Percentiles rank a stretch among this genome's conserved stretches.
Conservation (phyloP, 2,113 vertebrate species). For the Tichodroma muraria region DNA sequence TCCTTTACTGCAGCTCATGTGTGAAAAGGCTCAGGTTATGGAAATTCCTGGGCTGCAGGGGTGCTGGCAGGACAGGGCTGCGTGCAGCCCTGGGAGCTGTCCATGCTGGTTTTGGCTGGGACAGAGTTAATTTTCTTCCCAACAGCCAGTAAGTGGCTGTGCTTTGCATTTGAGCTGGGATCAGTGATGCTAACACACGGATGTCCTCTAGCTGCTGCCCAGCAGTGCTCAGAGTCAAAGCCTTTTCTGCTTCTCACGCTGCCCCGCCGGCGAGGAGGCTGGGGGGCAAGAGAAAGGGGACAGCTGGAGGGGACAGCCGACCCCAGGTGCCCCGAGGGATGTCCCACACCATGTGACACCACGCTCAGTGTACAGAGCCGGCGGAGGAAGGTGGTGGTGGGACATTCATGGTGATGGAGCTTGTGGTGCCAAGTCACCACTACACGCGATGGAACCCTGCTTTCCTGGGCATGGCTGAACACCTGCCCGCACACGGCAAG, state of each 20-base stretch:
- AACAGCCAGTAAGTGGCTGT: neutral
- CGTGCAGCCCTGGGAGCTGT: neutral
- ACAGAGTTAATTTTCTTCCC: neutral
- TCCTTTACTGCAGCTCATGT: neutral
- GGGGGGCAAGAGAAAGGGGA: neutral
- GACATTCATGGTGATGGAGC: fast-evolving
- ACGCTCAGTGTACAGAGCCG: neutral
- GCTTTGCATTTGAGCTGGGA: neutral
- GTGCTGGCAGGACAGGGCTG: no score
- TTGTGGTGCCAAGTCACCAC: neutral
- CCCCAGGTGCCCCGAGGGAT: neutral
- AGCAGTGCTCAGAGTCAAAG: neutral
- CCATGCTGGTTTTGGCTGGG: neutral
- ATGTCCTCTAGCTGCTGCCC: neutral
- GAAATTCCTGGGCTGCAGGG: neutral
- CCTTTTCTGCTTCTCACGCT: neutral
- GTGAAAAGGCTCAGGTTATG: neutral
- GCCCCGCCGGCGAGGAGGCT: fast-evolving
- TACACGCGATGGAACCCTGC: neutral
- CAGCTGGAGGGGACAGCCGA: neutral
- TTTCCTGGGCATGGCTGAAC: neutral
- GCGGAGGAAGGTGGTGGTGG: neutral
- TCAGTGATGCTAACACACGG: neutral
- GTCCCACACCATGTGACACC: neutral
- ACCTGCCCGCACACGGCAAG: neutral